These are phyloP conservation scores for Macrophya alboannulata DNA, from an alignment of 2,888 invertebrate species.

Conservation along the genomic window DNA sequence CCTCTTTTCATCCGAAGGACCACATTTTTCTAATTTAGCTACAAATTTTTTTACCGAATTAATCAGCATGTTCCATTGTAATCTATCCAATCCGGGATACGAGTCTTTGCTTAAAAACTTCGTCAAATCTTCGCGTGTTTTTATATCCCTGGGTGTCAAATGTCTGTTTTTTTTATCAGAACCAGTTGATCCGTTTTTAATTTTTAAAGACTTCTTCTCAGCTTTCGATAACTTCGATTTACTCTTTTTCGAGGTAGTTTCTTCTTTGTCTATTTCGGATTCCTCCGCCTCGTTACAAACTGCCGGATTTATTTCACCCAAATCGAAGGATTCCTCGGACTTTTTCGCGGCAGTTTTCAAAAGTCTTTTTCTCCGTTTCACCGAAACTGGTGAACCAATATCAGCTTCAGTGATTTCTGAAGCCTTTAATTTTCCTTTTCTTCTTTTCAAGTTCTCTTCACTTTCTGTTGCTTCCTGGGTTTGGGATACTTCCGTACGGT, in stretches of 20 bases:
- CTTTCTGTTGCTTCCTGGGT: constrained; percentile 9
- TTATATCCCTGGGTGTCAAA: constrained; percentile 56
- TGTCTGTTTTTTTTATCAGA: background rate
- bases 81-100: constrained; percentile 79
- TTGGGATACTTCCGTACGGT: background rate
- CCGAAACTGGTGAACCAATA: background rate
- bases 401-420: background rate
- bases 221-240: constrained; percentile 75
- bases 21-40: constrained; percentile 68
- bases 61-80: constrained; percentile 83
- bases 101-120: constrained; percentile 65
- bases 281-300: background rate
- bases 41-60: constrained; percentile 76
- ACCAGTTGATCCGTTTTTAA: background rate
- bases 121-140: constrained; percentile 65
- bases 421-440: background rate
- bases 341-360: too few species aligned
- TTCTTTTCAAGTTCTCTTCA: constrained; percentile 61
- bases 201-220: constrained; percentile 67
- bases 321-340: background rate
- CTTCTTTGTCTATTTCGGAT: background rate
- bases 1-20: constrained; percentile 57
- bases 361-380: constrained; percentile 21
- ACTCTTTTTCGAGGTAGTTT: constrained; percentile 70
- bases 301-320: background rate